phyloP scores from a whole-genome alignment of 2,113 vertebrate species.

The Scomber colias region DNA sequence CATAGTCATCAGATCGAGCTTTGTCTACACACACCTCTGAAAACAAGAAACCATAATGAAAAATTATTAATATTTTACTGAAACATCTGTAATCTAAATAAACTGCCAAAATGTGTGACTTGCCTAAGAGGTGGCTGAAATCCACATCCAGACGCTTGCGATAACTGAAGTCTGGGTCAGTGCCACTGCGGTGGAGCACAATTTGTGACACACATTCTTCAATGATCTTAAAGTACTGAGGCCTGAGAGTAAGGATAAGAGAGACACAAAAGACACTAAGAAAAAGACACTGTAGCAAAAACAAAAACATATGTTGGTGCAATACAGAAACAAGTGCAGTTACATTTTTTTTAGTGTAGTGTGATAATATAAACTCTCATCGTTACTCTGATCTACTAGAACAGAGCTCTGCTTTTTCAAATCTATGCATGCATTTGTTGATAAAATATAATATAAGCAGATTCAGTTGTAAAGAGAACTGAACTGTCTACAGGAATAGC shows the following conservation, averaged over 20 bases:
- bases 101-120: constrained; percentile 63
- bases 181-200: constrained; percentile 94
- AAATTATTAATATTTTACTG: neutral
- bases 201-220: constrained; percentile 98
- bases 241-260: constrained; percentile 79
- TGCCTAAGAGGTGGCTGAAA: constrained; percentile 93
- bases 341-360: too few species aligned
- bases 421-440: too few species aligned
- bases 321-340: neutral
- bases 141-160: constrained; percentile 95
- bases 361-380: too few species aligned
- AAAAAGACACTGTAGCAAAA: neutral
- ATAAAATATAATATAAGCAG: too few species aligned
- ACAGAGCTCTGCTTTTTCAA: too few species aligned
- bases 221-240: constrained; percentile 98
- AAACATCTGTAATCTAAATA: neutral
- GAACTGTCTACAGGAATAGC: too few species aligned
- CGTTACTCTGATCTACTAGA: too few species aligned
- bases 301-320: neutral
- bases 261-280: constrained; percentile 17
- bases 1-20: constrained; percentile 90
- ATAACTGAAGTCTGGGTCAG: constrained; percentile 96
- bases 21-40: constrained; percentile 93
- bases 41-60: constrained; percentile 48
- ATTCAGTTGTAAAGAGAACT: too few species aligned